Evolutionary conservation across 2,797 vertebrate genomes (phyloP), one percentile per base, ranked within the genome.

Genomic region (Melopsittacus undulatus): DNA sequence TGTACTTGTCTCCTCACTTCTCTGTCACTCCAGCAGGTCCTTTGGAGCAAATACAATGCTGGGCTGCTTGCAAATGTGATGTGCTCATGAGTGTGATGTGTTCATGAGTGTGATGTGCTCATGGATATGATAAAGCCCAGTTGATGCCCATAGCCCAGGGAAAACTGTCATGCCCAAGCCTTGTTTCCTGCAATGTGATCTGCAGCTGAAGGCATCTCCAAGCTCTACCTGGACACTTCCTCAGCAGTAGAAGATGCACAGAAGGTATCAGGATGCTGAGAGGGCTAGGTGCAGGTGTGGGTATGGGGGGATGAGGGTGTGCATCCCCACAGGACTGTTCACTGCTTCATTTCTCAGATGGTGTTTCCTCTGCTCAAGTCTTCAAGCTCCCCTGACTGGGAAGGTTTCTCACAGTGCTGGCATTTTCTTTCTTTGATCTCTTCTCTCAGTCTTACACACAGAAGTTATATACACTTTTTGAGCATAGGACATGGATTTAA

Each of bases 301-400:
- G 24, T 49, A 8, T 2, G 2, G 12, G 12, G 8, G 8, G 19
- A 8, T 10, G 8, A 2, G 13, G 20, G 6, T 15, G 10, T 38
- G 21, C 3, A 1, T n/a, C 13, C 24, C 42, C 23, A 54, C 0
- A 0, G 36, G 56, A 36, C 36, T 17, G 24, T 36, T 91, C 14
- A 0, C 19, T 76, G 30, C 43, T 69, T 66, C 21, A 3, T 90
- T 79, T 89, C 40, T 43, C n/a, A 51, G 11, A 9, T 9, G 6
- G 9, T 18, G 30, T 20, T 94, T 70, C 27, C 68, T 66, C 40
- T 61, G 66, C 32, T 82, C 17, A 10, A 1, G 0, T 59, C 14
- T 66, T 63, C 68, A 45, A 83, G 49, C 17, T 72, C 21, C 9
- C 16, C 29, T 59, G 40, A 45, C 34, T 2, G 2, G 69, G 19